phyloP scores from a whole-genome alignment of 2,113 vertebrate genomes.

The Rattus norvegicus region DNA sequence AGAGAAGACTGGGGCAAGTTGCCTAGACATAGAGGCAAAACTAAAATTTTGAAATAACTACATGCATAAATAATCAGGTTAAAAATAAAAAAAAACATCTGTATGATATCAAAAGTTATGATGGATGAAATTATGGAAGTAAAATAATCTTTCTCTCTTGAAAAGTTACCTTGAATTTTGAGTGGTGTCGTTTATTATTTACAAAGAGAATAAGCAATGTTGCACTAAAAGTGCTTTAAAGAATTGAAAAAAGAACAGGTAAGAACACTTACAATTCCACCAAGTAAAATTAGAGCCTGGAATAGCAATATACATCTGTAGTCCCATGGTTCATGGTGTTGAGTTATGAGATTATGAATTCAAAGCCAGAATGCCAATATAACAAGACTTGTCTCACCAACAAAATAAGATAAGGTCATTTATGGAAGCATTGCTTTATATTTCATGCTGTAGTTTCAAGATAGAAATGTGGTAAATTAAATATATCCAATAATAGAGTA shows the following conservation, averaged over 20 bases:
- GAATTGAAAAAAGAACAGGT: neutral
- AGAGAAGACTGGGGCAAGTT: neutral
- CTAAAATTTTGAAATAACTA: neutral
- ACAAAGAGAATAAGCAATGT: neutral
- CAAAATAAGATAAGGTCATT: neutral
- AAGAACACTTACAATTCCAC: neutral
- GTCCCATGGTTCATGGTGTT: no score
- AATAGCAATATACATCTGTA: neutral
- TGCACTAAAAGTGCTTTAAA: neutral
- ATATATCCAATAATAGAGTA: neutral
- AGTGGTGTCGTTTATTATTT: neutral
- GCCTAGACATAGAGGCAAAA: neutral
- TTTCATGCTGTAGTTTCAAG: neutral
- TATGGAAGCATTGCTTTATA: neutral
- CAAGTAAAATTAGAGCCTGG: neutral
- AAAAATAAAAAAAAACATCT: neutral
- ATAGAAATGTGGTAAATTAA: neutral
- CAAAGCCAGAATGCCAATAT: neutral
- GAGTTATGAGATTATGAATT: neutral
- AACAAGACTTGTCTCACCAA: neutral
- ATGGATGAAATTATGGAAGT: neutral
- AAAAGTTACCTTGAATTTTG: neutral
- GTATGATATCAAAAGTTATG: neutral
- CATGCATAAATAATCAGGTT: neutral
- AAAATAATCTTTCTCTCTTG: neutral